A percentile compares a stretch with the other conserved stretches of the same genome.
phyloP scores from a whole-genome alignment of 2,113 vertebrate genomes.

The Hemichromis elongatus region DNA sequence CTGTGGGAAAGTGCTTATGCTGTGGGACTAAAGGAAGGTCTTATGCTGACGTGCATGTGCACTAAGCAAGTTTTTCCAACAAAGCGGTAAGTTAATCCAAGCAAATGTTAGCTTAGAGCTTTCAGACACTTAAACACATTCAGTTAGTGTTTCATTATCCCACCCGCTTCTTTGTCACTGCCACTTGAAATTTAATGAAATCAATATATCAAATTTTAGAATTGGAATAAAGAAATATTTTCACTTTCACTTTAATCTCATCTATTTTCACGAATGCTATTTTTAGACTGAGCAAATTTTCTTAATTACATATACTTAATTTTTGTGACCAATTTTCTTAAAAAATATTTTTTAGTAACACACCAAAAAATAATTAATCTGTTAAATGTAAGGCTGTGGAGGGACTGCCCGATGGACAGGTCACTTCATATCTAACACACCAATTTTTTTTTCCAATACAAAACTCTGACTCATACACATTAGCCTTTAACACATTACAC shows the following conservation, averaged over 20 bases:
- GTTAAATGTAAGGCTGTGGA: neutral
- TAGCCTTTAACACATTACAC: neutral
- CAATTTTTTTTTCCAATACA: neutral
- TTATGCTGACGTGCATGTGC: neutral
- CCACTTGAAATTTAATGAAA: neutral
- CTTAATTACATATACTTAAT: neutral
- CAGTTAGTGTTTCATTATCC: neutral
- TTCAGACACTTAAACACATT: neutral
- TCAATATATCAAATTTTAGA: neutral
- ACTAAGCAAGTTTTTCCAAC: neutral
- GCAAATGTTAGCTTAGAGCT: neutral
- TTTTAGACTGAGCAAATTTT: neutral
- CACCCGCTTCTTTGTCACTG: neutral
- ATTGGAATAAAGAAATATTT: neutral
- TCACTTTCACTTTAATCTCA: neutral
- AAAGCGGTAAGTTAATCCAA: constrained; percentile 28
- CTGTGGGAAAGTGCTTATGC: neutral
- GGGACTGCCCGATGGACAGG: neutral
- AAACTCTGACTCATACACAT: neutral
- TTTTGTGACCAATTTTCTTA: neutral
- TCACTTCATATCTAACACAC: neutral
- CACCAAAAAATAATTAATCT: neutral
- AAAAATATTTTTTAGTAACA: neutral
- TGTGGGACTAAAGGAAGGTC: neutral
- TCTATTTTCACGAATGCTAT: neutral